phyloP scores from a whole-genome alignment of 2,113 vertebrate species.

The Felis chaus region DNA sequence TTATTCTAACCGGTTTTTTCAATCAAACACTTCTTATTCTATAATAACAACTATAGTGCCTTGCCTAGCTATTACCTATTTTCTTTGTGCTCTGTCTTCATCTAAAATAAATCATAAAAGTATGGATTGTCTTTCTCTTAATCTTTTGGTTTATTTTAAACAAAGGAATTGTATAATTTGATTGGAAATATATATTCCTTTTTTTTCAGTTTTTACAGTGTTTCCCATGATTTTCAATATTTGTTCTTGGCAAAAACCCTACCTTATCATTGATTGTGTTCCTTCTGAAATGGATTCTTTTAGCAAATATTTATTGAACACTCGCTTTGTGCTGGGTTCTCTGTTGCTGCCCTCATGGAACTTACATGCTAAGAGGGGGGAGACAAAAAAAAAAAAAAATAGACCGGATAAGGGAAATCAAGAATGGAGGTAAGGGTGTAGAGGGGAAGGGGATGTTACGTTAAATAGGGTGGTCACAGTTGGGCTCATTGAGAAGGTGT shows the following conservation, averaged over 20 bases:
- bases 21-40: not conserved
- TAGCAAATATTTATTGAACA: not conserved
- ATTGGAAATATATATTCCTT: not conserved
- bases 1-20: not conserved
- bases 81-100: not conserved
- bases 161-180: not conserved
- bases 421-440: not conserved
- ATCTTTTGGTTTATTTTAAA: conserved; percentile 13
- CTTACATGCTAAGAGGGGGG: not conserved
- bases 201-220: not conserved
- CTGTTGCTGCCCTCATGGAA: not conserved
- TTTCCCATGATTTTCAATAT: not conserved
- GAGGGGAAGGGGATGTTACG: not conserved
- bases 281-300: not conserved
- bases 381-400: not conserved
- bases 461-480: not conserved
- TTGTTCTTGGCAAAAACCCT: not conserved
- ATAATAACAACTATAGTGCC: not conserved
- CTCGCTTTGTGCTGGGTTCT: not conserved
- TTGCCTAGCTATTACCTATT: not conserved
- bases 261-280: not conserved
- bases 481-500: not conserved
- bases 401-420: not conserved
- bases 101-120: not conserved
- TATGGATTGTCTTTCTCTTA: not conserved